Base-by-base conservation (phyloP, 2,113 vertebrate genomes). In the Donacobius atricapilla region DNA sequence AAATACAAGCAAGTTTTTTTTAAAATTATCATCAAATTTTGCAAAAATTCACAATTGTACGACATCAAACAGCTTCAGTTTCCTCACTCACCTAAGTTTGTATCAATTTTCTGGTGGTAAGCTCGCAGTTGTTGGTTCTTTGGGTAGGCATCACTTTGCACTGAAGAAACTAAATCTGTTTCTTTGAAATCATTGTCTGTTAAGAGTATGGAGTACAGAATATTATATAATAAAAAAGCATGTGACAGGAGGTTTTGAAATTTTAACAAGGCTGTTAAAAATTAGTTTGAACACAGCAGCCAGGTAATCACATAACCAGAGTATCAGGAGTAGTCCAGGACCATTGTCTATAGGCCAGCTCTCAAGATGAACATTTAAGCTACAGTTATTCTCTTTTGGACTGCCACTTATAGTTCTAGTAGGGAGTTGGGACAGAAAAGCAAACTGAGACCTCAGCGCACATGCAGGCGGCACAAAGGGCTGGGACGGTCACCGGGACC, bases 71-170 rank as follows among this genome's bases (percentile, higher is more conserved):
- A 90, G 39, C 22, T 64, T 83, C 54, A 56, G 30, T 60, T 80
- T 90, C 45, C 13, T 63, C 33, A 85, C 97, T 98, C 97, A 99
- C 99, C 99, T 63, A 99, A 97, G 93, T 99, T 99, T 39, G 79
- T 98, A 97, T 99, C 99, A 13, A 99, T 98, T 92, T 98, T 98
- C 87, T 99, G 97, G 91, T 99, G 99, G 92, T 98, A 99, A 71
- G 98, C 95, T 71, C 63, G 97, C 31, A 99, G 98, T 27, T 98
- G 97, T 28, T 93, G 96, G 86, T 99, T 99, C 97, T 97, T 98
- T 1, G 98, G 90, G 73, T 98, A 98, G 72, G 57, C 45, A 77
- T 98, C 98, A 9, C 97, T 73, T 94, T 96, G 82, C 96, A 71
- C 45, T 39, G 86, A 66, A 95, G 97, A 84, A 91, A 98, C 95